Base-by-base conservation (phyloP, 2,113 vertebrate genomes). In the Psilopogon haemacephalus region DNA sequence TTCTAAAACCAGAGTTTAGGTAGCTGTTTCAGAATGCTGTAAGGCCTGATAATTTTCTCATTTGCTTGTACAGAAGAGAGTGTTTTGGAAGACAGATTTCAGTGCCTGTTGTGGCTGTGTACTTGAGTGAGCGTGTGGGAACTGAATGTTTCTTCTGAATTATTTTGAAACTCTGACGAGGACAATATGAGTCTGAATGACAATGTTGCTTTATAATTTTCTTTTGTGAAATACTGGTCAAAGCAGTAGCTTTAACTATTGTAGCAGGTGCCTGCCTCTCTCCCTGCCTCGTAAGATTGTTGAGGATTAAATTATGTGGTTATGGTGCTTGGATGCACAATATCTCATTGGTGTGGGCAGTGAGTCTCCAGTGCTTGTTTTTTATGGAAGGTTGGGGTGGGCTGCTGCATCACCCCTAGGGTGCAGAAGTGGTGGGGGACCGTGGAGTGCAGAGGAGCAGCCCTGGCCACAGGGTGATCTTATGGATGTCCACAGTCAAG, bases 51-150 rank as follows among this genome's bases (percentile, higher is more conserved):
- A 2, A 2, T 26, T 77, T 90, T 74, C 70, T 81, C 35, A 3
- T 52, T 88, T 0, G 0, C n/a, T 35, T 48, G 9, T 32, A 7
- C 19, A 68, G 90, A 38, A 64, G n/a, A 33, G 33, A 9, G 35
- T 71, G 48, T 80, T 68, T 42, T 75, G 59, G 40, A 76, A 52
- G 64, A 32, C 64, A 56, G 28, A 35, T n/a, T 60, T 30, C 55
- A 84, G 37, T n/a, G n/a, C 71, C 32, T 46, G 16, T 46, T 33
- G 56, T 0, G 0, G 32, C 56, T 88, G 37, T 4, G 2, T 52
- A 8, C 65, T 71, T 81, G 64, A 92, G 52, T 5, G 3, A 23
- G 30, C 2, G 1, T 67, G 24, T 1, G 0, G 64, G 55, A 88
- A n/a, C 55, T 55, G 64, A 16, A 20, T 76, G 58, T 82, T 92